Conservation (phyloP, 2,888 invertebrate species). For the Amiota minor region DNA sequence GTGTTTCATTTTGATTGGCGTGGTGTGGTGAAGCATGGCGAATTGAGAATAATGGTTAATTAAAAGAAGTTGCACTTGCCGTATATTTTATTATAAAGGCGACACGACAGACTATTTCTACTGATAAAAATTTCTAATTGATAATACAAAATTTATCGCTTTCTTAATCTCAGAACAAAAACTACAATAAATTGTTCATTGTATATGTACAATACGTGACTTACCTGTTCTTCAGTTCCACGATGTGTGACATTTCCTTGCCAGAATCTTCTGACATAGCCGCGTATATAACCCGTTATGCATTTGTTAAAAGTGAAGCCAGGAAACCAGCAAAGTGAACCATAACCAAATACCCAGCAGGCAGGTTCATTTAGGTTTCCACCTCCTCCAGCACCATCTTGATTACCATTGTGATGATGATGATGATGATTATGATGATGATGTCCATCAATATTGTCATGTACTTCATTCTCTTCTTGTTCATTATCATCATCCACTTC, state of each 20-base stretch:
- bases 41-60: no score
- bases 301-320: slow-evolving; percentile 89
- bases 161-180: background rate
- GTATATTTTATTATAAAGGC: no score
- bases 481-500: slow-evolving; percentile 49
- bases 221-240: slow-evolving; percentile 83
- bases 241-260: slow-evolving; percentile 90
- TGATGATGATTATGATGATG: slow-evolving; percentile 48
- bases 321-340: slow-evolving; percentile 95
- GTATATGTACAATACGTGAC: slow-evolving; percentile 37
- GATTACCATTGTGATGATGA: slow-evolving; percentile 40
- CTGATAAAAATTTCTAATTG: no score
- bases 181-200: background rate
- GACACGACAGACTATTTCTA: no score
- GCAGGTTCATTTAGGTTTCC: slow-evolving; percentile 41
- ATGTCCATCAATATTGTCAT: slow-evolving; percentile 32
- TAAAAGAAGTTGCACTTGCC: no score
- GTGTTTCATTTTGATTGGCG: no score
- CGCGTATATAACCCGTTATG: slow-evolving; percentile 83
- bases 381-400: background rate
- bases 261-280: slow-evolving; percentile 91
- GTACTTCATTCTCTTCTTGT: background rate
- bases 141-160: no score
- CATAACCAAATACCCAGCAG: slow-evolving; percentile 95
- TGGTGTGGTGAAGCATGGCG: no score